phyloP scores from a whole-genome alignment of 2,888 invertebrate species.

The Nebria brevicollis region DNA sequence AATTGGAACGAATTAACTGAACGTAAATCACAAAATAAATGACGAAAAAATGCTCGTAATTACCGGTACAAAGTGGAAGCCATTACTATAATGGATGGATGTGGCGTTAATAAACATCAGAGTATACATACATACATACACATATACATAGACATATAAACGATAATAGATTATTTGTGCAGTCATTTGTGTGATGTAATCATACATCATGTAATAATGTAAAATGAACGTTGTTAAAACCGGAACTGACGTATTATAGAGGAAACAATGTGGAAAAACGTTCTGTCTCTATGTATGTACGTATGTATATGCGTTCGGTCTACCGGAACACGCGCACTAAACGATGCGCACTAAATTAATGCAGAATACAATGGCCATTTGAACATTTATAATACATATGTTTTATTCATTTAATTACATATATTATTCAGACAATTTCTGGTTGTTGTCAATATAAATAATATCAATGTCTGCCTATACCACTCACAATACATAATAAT shows the following conservation, averaged over 20 bases:
- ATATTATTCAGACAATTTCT: no score
- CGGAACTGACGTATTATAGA: slow-evolving; percentile 46
- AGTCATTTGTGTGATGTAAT: slow-evolving; percentile 46
- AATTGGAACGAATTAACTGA: neutral
- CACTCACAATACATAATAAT: no score
- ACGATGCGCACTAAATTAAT: neutral
- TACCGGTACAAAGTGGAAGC: slow-evolving; percentile 38
- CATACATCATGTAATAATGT: slow-evolving; percentile 38
- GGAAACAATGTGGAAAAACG: slow-evolving; percentile 47
- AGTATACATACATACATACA: slow-evolving; percentile 18
- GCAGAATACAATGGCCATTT: slow-evolving; percentile 1
- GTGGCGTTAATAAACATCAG: slow-evolving; percentile 36
- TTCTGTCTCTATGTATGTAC: no score
- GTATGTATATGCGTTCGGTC: neutral
- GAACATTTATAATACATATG: no score
- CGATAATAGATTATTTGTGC: slow-evolving; percentile 46
- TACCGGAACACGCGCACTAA: slow-evolving; percentile 29
- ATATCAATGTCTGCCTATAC: no score
- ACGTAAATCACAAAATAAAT: slow-evolving; percentile 15
- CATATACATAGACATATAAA: slow-evolving; percentile 6
- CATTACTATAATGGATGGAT: slow-evolving; percentile 43
- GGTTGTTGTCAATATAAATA: no score
- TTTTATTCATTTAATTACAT: no score
- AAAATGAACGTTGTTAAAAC: slow-evolving; percentile 30
- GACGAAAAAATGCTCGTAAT: slow-evolving; percentile 23